phyloP scores from a whole-genome alignment of 2,113 vertebrate genomes.

The Alexandromys fortis region DNA sequence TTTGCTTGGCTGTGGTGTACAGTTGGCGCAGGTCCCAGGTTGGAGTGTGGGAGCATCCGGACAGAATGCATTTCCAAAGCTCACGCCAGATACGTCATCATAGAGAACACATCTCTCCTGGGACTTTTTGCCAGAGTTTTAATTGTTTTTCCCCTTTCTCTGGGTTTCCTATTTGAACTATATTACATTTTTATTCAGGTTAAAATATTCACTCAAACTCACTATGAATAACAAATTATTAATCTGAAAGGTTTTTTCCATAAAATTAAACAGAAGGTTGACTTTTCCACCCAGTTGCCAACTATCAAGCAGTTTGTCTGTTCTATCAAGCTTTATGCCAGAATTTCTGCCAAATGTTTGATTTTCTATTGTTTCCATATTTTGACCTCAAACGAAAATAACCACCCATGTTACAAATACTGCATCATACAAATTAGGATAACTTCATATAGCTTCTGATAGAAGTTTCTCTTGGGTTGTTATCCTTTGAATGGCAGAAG shows the following conservation, averaged over 20 bases:
- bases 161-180: conserved; percentile 48
- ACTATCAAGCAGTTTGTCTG: conserved; percentile 73
- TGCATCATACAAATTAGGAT: conserved; percentile 77
- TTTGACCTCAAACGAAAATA: conserved; percentile 82
- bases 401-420: conserved; percentile 79
- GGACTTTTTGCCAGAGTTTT: conserved; percentile 55
- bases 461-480: conserved; percentile 50
- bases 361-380: conserved; percentile 82
- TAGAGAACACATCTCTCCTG: conserved; percentile 43
- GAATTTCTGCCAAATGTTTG: conserved; percentile 78
- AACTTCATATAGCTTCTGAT: conserved; percentile 66
- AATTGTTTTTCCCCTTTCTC: conserved; percentile 1
- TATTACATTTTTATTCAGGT: conserved; percentile 63
- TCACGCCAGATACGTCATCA: conserved; percentile 33
- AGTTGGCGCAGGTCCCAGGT: conserved; percentile 43
- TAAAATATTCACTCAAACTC: conserved; percentile 36
- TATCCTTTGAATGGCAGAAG: conserved; percentile 9
- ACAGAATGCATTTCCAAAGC: conserved; percentile 56
- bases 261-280: conserved; percentile 65
- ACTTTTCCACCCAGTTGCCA: conserved; percentile 29
- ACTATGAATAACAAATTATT: conserved; percentile 51
- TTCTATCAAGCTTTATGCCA: conserved; percentile 75
- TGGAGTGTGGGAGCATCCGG: conserved; percentile 77
- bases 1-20: conserved; percentile 57
- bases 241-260: conserved; percentile 62